Evolutionary conservation across 1,140 invertebrate genomes (phyloP), one percentile per base, ranked within the genome.

Genomic region (Pseudomyrmex sp.): DNA sequence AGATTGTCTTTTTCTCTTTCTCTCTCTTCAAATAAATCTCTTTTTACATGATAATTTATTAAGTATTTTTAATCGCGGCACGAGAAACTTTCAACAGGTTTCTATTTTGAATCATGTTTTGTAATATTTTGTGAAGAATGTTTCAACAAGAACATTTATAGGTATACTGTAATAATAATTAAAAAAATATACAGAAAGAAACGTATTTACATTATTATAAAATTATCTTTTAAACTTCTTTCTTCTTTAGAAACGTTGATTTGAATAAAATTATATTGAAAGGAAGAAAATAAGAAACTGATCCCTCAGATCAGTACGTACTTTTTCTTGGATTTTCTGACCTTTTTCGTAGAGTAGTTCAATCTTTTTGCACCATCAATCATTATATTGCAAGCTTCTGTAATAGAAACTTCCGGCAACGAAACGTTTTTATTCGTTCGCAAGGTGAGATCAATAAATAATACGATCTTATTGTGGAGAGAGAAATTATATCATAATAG

Each of bases 301-400:
- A 65, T 26, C 58, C 15, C 56, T 77, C 4, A 46, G 18, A 68
- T 3, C 8, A 35, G 54, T 54, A 46, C 23, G 54, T 66, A 46
- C n/a, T 76, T 66, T 4, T n/a, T 65, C 18, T 44, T 18, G n/a
- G 7, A 10, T 2, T 44, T 44, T 26, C 23, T 56, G 13, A 66
- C 12, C 35, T 56, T 9, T 26, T 56, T 1, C 26, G 1, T 12
- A 65, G 15, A 61, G 2, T 12, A 15, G 48, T 13, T 7, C 15
- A 35, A 75, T 75, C 8, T 10, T 77, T 56, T 68, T 20, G n/a
- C 13, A 58, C 9, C 52, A 79, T 79, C 58, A 79, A 69, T 69
- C 35, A 69, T 58, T 58, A 69, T 48, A 23, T 69, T 35, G 35
- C 35, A 69, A 46, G 9, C 35, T 61, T 5, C 12, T 77, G 12